Evolutionary conservation across 2,113 vertebrate species (phyloP).

Genomic region (Maccullochella peelii): DNA sequence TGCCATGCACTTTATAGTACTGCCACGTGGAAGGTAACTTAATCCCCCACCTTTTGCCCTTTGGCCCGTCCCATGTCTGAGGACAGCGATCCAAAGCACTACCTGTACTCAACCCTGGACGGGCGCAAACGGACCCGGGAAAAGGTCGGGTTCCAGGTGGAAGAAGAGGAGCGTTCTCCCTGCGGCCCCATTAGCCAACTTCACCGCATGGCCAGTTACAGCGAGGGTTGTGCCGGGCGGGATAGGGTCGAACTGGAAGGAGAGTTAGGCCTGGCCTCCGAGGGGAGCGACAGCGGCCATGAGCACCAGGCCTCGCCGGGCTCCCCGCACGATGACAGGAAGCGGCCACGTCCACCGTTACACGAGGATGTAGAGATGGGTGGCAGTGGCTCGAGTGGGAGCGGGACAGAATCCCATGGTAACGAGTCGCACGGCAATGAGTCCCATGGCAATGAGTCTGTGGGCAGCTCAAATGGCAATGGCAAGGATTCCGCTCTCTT

Average conservation of each 20-base stretch:
- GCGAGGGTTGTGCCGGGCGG: constrained; percentile 40
- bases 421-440: constrained; percentile 87
- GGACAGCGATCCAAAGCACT: constrained; percentile 68
- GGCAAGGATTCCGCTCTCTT: constrained; percentile 87
- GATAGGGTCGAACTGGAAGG: constrained; percentile 63
- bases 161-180: constrained; percentile 43
- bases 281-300: constrained; percentile 85
- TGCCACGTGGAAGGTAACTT: constrained; percentile 58
- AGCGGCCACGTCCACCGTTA: constrained; percentile 68
- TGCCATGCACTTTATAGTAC: background rate
- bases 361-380: constrained; percentile 92
- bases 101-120: constrained; percentile 75
- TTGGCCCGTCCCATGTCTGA: constrained; percentile 72
- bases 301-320: constrained; percentile 47
- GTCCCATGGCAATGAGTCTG: constrained; percentile 86
- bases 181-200: constrained; percentile 72
- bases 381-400: constrained; percentile 87
- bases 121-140: constrained; percentile 52
- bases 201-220: constrained; percentile 81
- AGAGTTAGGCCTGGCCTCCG: constrained; percentile 74
- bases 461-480: constrained; percentile 83
- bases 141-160: constrained; percentile 47
- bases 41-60: background rate
- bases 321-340: constrained; percentile 66
- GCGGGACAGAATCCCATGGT: constrained; percentile 88